A percentile compares a stretch with the other conserved stretches of the same genome.
phyloP scores from a whole-genome alignment of 2,797 vertebrate species.

The Tiaroga cobitis region DNA sequence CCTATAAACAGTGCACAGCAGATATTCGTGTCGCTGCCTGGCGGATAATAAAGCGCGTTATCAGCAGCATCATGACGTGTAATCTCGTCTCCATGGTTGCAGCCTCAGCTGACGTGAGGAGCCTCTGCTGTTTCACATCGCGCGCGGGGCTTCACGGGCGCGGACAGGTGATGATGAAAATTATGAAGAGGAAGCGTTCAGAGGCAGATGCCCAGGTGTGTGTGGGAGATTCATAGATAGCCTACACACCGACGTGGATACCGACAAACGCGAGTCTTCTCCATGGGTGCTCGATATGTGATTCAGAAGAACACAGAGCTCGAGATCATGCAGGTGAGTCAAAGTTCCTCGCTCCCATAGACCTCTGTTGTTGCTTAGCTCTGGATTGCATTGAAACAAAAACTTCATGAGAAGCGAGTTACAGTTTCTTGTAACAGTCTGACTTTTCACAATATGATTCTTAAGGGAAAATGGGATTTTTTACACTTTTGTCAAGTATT shows the following conservation, averaged over 20 bases:
- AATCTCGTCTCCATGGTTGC: constrained; percentile 17
- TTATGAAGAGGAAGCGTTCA: not conserved
- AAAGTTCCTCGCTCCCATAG: not conserved
- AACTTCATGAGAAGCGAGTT: not conserved
- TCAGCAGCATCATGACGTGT: constrained; percentile 11
- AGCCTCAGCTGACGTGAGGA: constrained; percentile 23
- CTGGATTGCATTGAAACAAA: not conserved
- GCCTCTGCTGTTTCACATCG: constrained; percentile 10
- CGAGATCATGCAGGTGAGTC: constrained; percentile 12
- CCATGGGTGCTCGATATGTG: not conserved
- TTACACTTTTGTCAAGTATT: not conserved
- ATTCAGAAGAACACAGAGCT: not conserved
- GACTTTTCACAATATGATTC: not conserved
- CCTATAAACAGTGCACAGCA: not conserved
- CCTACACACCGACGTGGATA: not conserved
- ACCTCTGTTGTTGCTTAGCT: too few species aligned
- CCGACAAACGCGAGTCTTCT: not conserved
- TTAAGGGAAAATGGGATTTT: not conserved
- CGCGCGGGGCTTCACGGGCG: not conserved
- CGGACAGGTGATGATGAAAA: not conserved
- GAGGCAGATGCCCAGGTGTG: not conserved
- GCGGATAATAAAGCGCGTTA: not conserved
- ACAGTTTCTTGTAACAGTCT: not conserved
- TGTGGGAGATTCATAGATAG: not conserved
- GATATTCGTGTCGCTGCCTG: not conserved